Evolutionary conservation across 2,797 vertebrate genomes (phyloP), one percentile per base, ranked within the genome.

Genomic region (Cirrhinus mrigala): DNA sequence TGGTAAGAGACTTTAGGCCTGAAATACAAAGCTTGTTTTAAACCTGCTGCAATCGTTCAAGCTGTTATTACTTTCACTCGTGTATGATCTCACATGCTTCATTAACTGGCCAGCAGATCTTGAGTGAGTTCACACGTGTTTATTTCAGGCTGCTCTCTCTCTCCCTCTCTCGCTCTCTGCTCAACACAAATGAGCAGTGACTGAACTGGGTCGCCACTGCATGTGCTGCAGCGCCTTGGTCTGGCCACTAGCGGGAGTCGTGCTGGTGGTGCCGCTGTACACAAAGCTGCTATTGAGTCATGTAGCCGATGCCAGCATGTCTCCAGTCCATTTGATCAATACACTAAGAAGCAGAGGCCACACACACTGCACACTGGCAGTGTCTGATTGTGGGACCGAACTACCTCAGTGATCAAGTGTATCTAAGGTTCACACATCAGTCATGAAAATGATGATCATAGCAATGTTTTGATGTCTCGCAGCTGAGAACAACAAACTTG

Each of bases 171-270:
- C 82, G 50, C 79, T 50, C 12, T 81, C 91, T 90, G 92, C 92
- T 94, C 93, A 89, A 83, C 86, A 93, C 92, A 93, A 90, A 92
- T 93, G 93, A 94, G 94, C 93, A 94, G 92, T 96, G 95, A 97
- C 95, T 93, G 96, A 97, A 96, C 94, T 96, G 93, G 96, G 95
- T 69, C 46, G 46, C 56, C 33, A 56, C 29, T 68, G 52, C 73
- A 73, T 56, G 50, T 24, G n/a, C 15, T 44, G 84, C 70, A 68
- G 4, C 20, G 73, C 56, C 54, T 56, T n/a, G 22, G 40, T 46
- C 44, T 44, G 70, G 46, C 87, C 87, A 86, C 87, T 88, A 88
- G 87, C 46, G 66, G 87, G 81, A 52, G 84, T 81, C 50, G 1
- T 52, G 15, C 50, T 56, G 54, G 20, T 56, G 54, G 54, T 8